These are phyloP conservation scores for Thamnophis sirtalis DNA, from an alignment of 2,113 vertebrate genomes.

Conservation along the genomic window DNA sequence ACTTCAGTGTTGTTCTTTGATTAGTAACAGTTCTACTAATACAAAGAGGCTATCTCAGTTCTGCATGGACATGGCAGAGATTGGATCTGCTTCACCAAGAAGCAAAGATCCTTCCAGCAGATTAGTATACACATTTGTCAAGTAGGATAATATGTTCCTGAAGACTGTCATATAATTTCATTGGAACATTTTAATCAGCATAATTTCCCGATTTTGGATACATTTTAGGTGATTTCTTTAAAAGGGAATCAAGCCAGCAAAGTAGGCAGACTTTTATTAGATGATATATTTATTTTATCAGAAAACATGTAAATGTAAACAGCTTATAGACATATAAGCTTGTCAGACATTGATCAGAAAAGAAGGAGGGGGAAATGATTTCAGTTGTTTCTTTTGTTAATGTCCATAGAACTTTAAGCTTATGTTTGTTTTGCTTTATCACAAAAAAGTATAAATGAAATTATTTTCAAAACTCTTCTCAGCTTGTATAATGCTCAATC, in stretches of 20 bases:
- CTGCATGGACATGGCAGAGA: not conserved
- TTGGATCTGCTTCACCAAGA: not conserved
- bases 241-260: not conserved
- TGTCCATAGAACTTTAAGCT: not conserved
- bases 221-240: not conserved
- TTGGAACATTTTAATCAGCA: not conserved
- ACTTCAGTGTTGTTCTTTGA: not conserved
- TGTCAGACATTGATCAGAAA: not conserved
- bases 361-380: not conserved
- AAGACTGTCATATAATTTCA: not conserved
- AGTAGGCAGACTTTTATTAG: not conserved
- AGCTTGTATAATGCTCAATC: not conserved
- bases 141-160: not conserved
- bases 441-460: not conserved
- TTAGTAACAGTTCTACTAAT: not conserved
- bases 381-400: not conserved
- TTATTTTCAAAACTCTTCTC: not conserved
- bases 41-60: no score
- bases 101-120: not conserved
- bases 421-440: not conserved
- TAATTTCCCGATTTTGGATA: not conserved
- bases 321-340: not conserved
- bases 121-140: not conserved
- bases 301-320: not conserved
- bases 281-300: not conserved